These are phyloP conservation scores for Apotomis capreana DNA, from an alignment of 2,888 invertebrate genomes.

Conservation along the genomic window DNA sequence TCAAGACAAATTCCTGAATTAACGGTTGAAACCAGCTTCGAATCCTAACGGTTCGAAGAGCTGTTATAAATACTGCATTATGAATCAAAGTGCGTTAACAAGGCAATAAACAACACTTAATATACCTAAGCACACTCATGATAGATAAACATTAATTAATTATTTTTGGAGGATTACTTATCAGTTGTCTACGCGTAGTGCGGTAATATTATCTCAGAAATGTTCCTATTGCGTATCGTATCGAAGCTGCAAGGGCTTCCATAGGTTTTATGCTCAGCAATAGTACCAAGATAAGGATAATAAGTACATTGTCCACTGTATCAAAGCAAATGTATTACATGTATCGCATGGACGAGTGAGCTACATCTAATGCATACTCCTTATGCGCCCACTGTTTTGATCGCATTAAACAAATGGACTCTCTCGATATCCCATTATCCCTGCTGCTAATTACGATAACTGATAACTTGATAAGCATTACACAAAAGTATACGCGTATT, in stretches of 20 bases:
- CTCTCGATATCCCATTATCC: neutral
- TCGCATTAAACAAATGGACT: neutral
- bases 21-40: no score
- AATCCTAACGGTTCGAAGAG: no score
- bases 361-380: no score
- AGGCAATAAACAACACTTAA: slow-evolving; percentile 7
- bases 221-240: neutral
- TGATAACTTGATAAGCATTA: no score
- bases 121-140: neutral
- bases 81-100: neutral
- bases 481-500: no score
- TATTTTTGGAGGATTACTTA: slow-evolving; percentile 6
- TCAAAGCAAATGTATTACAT: no score
- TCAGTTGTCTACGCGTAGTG: neutral
- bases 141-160: neutral
- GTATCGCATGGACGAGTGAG: no score
- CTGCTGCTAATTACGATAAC: neutral
- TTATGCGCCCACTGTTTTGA: neutral
- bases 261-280: neutral
- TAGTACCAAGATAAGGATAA: no score
- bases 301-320: no score
- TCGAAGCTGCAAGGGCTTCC: neutral
- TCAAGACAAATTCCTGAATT: neutral
- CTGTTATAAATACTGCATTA: neutral
- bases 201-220: neutral